Base-by-base conservation (phyloP, 2,797 vertebrate species). In the Acanthurus tractus region DNA sequence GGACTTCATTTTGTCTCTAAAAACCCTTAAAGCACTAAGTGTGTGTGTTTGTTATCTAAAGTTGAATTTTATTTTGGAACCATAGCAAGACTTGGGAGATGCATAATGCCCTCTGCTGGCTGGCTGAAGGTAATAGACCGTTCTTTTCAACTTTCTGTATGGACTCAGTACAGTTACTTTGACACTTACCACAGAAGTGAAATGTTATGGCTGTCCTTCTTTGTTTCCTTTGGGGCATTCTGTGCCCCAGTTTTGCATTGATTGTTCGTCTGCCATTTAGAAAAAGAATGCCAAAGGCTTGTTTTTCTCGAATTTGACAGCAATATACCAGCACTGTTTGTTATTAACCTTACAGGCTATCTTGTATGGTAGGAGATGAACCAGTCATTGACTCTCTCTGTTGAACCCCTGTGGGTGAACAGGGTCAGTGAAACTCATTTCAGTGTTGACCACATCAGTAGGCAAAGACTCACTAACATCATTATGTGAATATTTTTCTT, bases 161-260 rank as follows among this genome's bases (percentile, higher is more conserved):
- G 8, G 44, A 55, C 22, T 13, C 38, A 22, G 8, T 63, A 67
- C 65, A 56, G 61, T 64, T 57, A 54, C 23, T 34, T 15, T 71
- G 68, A 45, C 63, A 76, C 67, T 23, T 56, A 42, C 68, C 59
- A 25, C 56, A 40, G 17, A 57, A 34, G 55, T 71, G 29, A 82
- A 69, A 81, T 58, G 61, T 48, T 63, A 74, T 14, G 68, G 40
- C 79, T 87, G 79, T 76, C 70, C 15, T 76, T 72, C 59, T 44
- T 48, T 58, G 49, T 68, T 67, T 56, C 64, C 79, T 57, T 72
- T 70, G 36, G 76, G 82, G 14, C 58, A 50, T 66, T 59, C 29
- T 49, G 23, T 80, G 74, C 13, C 67, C 84, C 75, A 85, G 17
- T 89, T 87, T 81, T 79, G 64, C 64, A 78, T 87, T 72, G 82